Evolutionary conservation across 2,797 vertebrate species (phyloP).

Genomic region (Eulemur albifrons): DNA sequence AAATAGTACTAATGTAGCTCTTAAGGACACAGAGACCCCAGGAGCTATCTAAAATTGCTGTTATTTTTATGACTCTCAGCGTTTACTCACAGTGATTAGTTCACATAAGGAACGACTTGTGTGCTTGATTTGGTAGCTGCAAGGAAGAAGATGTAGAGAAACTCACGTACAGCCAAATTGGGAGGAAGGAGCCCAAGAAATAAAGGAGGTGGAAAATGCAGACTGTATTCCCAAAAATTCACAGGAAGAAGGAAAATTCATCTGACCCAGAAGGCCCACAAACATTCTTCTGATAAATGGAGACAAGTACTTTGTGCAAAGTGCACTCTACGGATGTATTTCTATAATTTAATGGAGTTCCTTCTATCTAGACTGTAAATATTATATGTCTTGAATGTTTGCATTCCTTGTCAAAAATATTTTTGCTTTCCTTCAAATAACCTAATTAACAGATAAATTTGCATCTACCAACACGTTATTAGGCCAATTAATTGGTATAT

Average conservation of each 20-base stretch:
- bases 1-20: not conserved
- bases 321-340: not conserved
- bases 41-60: not conserved
- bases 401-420: not conserved
- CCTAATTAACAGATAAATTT: not conserved
- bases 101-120: not conserved
- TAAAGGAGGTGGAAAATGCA: not conserved
- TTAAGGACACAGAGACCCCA: not conserved
- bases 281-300: not conserved
- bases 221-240: not conserved
- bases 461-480: not conserved
- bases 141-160: not conserved
- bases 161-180: not conserved
- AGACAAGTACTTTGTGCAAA: not conserved
- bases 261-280: not conserved
- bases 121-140: not conserved
- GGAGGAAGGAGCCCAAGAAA: not conserved
- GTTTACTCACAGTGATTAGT: not conserved
- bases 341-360: not conserved
- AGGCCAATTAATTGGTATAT: not conserved
- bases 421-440: slow-evolving; percentile 5
- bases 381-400: not conserved
- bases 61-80: not conserved
- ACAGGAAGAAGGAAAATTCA: not conserved
- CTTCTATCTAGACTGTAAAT: not conserved